Evolutionary conservation across 2,113 vertebrate species (phyloP), one percentile per base, ranked within the genome.

Genomic region (Oryzias melastigma): DNA sequence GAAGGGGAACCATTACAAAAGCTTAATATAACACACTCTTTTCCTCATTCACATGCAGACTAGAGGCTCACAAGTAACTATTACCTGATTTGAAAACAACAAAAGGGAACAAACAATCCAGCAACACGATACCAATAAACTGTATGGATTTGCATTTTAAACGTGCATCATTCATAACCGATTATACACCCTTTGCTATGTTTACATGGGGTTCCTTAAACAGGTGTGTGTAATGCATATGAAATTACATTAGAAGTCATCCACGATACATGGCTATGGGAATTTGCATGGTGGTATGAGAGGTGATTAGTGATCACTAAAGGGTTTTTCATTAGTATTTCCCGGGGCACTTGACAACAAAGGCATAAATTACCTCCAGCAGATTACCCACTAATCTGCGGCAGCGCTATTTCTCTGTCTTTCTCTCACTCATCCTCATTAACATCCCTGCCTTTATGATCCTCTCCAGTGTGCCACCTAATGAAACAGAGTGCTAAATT

Each of bases 361-460:
- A 85, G 74, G 83, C 75, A 89, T 89, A 88, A 89, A 91, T 90
- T 87, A 90, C 84, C 84, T 85, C 81, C 57, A 79, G 68, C 79
- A 87, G 89, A 91, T 91, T 91, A 90, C 71, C 77, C 82, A 80
- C 85, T 90, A 89, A 91, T 91, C 86, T 89, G 61, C 68, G 75
- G 68, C 76, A 64, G 27, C 53, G 77, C 62, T 41, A 60, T 56
- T 73, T 61, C 59, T 60, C 50, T 22, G 50, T 16, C 44, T 42
- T 57, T 41, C 62, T 22, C 57, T 42, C 12, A 14, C 60, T 67
- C 71, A 64, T 77, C 58, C 66, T 70, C 78, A 85, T 82, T 85
- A 82, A 71, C 81, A 71, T 81, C 58, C 59, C 47, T 63, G 74
- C 76, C 71, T 85, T 65, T 71, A 73, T 80, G 65, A 77, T 80